These are phyloP conservation scores for Drosophila rellima DNA, from an alignment of 2,888 invertebrate genomes.

Conservation along the genomic window DNA sequence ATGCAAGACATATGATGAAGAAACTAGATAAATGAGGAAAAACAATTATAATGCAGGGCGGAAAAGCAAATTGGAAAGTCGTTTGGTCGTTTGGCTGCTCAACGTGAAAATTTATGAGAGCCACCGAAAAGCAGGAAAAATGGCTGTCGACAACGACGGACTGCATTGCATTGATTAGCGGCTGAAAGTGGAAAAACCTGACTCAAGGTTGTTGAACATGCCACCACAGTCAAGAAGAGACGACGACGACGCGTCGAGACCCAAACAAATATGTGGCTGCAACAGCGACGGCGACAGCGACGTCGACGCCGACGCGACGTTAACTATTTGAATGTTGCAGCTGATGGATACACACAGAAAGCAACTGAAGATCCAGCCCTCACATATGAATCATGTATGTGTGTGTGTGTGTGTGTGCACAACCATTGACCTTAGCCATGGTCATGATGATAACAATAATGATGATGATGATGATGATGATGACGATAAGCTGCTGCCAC, in stretches of 20 bases:
- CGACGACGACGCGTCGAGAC: constrained; percentile 32
- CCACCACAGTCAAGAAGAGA: constrained; percentile 28
- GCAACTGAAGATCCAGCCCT: constrained; percentile 36
- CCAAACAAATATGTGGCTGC: constrained; percentile 62
- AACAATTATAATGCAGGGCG: constrained; percentile 49
- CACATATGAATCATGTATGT: constrained; percentile 12
- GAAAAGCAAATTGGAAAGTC: constrained; percentile 75
- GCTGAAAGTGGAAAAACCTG: constrained; percentile 83
- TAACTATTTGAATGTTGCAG: constrained; percentile 78
- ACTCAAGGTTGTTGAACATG: constrained; percentile 83
- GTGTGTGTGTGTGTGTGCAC: constrained; percentile 12
- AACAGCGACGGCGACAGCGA: constrained; percentile 34
- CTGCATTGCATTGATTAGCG: constrained; percentile 70
- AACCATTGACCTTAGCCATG: constrained; percentile 75
- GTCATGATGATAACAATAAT: constrained; percentile 21
- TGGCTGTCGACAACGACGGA: constrained; percentile 52
- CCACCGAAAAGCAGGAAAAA: constrained; percentile 57
- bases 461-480: constrained; percentile 1
- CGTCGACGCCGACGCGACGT: constrained; percentile 43
- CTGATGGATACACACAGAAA: constrained; percentile 74
- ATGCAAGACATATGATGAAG: constrained; percentile 40
- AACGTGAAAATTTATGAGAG: constrained; percentile 66
- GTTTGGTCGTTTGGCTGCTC: constrained; percentile 41
- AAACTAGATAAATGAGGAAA: constrained; percentile 33
- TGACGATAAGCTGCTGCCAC: constrained; percentile 33